A percentile compares a stretch with the other conserved stretches of the same genome.
Evolutionary conservation across 1,140 invertebrate species (phyloP).

Genomic region (Brachionus rotundiformis): DNA sequence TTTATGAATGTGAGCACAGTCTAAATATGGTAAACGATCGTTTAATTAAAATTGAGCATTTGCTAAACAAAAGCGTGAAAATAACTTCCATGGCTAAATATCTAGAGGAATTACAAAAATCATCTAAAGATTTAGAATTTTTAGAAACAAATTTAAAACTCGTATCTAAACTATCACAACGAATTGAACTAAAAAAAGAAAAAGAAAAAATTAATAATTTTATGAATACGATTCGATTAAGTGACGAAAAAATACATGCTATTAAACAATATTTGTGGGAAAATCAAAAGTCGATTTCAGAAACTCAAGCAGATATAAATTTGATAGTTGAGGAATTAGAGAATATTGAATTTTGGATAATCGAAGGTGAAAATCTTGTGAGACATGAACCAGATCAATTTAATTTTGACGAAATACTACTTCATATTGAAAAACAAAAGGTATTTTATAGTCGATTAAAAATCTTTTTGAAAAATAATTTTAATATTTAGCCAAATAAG

Average conservation of each 20-base stretch:
- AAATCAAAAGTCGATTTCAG: not conserved
- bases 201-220: slow-evolving; percentile 11
- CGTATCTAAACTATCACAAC: not conserved
- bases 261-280: not conserved
- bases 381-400: slow-evolving; percentile 34
- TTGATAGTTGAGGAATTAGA: not conserved
- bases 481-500: no score
- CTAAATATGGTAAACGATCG: slow-evolving; percentile 43
- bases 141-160: slow-evolving; percentile 44
- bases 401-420: slow-evolving; percentile 42
- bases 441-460: no score
- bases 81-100: not conserved
- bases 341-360: slow-evolving; percentile 36
- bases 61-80: slow-evolving; percentile 26
- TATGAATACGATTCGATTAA: not conserved
- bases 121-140: slow-evolving; percentile 27
- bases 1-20: slow-evolving; percentile 48
- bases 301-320: not conserved
- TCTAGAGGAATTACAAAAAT: slow-evolving; percentile 20
- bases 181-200: slow-evolving; percentile 22
- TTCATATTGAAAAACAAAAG: slow-evolving; percentile 46
- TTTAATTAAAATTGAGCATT: slow-evolving; percentile 12
- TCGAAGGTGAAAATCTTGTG: slow-evolving; percentile 31
- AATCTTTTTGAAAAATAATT: no score
- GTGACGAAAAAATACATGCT: not conserved